Conservation (phyloP, 2,113 vertebrate species). For the Podilymbus podiceps region DNA sequence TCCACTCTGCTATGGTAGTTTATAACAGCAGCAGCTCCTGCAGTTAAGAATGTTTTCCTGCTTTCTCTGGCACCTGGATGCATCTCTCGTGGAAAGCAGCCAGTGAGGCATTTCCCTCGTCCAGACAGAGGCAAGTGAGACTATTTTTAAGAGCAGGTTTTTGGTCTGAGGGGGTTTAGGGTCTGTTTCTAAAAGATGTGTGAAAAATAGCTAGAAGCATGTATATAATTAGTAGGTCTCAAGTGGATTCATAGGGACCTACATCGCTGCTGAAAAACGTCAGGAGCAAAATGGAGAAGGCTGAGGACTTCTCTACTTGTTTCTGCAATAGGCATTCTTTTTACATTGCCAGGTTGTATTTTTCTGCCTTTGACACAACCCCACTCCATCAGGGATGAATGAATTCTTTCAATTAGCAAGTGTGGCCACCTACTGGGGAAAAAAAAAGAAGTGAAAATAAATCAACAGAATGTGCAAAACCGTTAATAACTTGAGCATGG, state of each 20-base stretch:
- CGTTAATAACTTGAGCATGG: background rate
- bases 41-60: background rate
- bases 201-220: background rate
- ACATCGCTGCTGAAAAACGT: background rate
- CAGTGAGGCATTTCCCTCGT: background rate
- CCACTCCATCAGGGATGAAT: background rate
- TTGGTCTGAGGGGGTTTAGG: background rate
- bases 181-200: background rate
- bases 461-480: background rate
- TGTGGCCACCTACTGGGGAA: slow-evolving; percentile 35
- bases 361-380: background rate
- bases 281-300: background rate
- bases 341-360: background rate
- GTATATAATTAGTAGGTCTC: background rate
- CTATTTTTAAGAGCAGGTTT: background rate
- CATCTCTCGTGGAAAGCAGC: background rate
- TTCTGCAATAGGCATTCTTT: background rate
- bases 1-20: background rate
- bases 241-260: background rate
- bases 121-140: background rate
- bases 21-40: background rate
- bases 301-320: background rate
- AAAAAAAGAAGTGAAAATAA: background rate
- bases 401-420: background rate
- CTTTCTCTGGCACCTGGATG: background rate